Conservation (phyloP, 2,888 invertebrate species). For the Ellobium chinense region DNA sequence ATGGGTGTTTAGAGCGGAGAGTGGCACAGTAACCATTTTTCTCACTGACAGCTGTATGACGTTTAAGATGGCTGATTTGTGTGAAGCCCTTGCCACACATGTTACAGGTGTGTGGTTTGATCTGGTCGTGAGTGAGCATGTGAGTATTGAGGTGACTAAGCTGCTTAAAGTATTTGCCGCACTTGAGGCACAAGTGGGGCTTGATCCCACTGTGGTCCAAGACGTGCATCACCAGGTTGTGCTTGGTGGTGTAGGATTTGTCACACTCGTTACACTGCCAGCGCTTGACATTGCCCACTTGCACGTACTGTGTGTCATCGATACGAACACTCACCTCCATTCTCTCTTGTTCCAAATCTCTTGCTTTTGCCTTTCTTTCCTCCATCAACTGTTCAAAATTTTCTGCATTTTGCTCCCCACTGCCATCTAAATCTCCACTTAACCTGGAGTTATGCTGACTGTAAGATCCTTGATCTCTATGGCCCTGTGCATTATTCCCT, state of each 20-base stretch:
- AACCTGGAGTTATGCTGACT: conserved; percentile 15
- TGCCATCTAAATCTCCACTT: conserved; percentile 12
- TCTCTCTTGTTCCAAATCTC: conserved; percentile 57
- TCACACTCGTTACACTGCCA: conserved; percentile 77
- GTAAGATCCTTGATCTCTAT: conserved; percentile 2
- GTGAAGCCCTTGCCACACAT: conserved; percentile 77
- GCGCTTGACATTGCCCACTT: conserved; percentile 72
- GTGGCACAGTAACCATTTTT: conserved; percentile 58
- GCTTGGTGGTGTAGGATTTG: conserved; percentile 78
- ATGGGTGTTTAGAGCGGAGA: conserved; percentile 57
- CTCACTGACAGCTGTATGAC: conserved; percentile 72
- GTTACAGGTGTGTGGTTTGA: conserved; percentile 75
- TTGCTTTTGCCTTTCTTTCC: conserved; percentile 51
- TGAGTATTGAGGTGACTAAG: conserved; percentile 78
- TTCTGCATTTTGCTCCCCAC: conserved; percentile 30
- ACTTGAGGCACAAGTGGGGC: conserved; percentile 77
- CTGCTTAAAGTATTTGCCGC: conserved; percentile 78
- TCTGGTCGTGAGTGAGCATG: conserved; percentile 77
- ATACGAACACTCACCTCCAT: conserved; percentile 74
- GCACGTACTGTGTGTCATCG: conserved; percentile 73
- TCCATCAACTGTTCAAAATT: conserved; percentile 49
- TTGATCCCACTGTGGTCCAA: conserved; percentile 77
- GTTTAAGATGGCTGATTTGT: conserved; percentile 77
- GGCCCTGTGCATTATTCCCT: conserved; percentile 17
- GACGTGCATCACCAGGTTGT: conserved; percentile 77